Evolutionary conservation across 2,797 vertebrate species (phyloP), one percentile per base, ranked within the genome.

Genomic region (Bothrops alternatus): DNA sequence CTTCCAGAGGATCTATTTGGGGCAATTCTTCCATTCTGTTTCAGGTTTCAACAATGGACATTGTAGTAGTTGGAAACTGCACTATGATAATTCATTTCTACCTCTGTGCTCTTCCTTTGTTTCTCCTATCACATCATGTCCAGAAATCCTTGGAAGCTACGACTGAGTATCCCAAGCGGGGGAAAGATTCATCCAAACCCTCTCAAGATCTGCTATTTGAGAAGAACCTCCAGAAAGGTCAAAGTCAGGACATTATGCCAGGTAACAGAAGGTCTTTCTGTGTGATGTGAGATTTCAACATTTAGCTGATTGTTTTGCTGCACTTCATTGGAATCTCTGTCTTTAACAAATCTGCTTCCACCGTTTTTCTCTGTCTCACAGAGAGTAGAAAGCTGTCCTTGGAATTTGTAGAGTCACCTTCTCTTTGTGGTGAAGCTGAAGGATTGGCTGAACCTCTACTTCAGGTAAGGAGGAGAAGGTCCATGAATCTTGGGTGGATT

Each of bases 1-100:
- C 63, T 14, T 65, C 12, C 28, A 65, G 12, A 65, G 28, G 28
- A 6, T 65, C 0, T 14, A 4, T 65, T 65, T n/a, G 28, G 63
- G 11, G 63, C 28, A 65, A n/a, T 14, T 65, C 4, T 65, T n/a
- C 28, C 0, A 0, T 65, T 65, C 12, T n/a, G 0, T n/a, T 65
- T 65, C 0, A 2, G n/a, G 12, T 65, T 65, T 65, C 0, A 0
- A 1, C 13, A 65, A 65, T n/a, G 12, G n/a, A n/a, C n/a, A n/a
- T n/a, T n/a, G n/a, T n/a, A n/a, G n/a, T n/a, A n/a, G n/a, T n/a
- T n/a, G n/a, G n/a, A n/a, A n/a, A n/a, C n/a, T n/a, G n/a, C n/a
- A n/a, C n/a, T n/a, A n/a, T n/a, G n/a, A n/a, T n/a, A n/a, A n/a
- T n/a, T 65, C 63, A 13, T 6, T n/a, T 53, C 50, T 2, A 13